A percentile compares a stretch with the other conserved stretches of the same genome.
phyloP scores from a whole-genome alignment of 2,888 invertebrate species.

The Hypercompe scribonia region DNA sequence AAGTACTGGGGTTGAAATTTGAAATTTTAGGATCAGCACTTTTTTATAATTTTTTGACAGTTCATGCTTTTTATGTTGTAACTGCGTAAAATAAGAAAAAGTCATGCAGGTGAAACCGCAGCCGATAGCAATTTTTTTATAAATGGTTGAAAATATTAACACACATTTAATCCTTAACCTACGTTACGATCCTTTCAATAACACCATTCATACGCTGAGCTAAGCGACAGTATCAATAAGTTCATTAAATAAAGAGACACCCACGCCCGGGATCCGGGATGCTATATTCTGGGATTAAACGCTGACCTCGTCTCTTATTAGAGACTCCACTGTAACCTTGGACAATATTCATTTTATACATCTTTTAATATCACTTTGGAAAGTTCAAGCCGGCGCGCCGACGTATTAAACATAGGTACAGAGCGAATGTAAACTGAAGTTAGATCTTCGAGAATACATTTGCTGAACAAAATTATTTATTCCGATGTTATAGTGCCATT shows the following conservation, averaged over 20 bases:
- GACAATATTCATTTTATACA: conserved; percentile 30
- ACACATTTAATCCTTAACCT: not conserved
- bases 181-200: not conserved
- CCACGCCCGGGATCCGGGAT: conserved; percentile 15
- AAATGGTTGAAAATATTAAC: not conserved
- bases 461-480: too few species aligned
- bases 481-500: too few species aligned
- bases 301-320: conserved; percentile 39
- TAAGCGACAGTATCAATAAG: conserved; percentile 27
- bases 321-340: conserved; percentile 31
- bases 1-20: too few species aligned
- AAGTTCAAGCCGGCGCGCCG: conserved; percentile 13
- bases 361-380: conserved; percentile 27
- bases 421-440: not conserved
- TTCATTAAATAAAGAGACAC: conserved; percentile 30
- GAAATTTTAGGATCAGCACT: too few species aligned
- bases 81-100: too few species aligned
- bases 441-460: not conserved
- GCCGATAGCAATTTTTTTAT: not conserved
- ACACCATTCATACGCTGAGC: not conserved
- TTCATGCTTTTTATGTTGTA: too few species aligned
- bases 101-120: not conserved
- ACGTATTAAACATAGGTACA: not conserved
- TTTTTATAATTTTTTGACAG: too few species aligned
- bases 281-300: conserved; percentile 41